These are phyloP conservation scores for Hydrotaea cyrtoneurina DNA, from an alignment of 2,888 invertebrate species.

Conservation along the genomic window DNA sequence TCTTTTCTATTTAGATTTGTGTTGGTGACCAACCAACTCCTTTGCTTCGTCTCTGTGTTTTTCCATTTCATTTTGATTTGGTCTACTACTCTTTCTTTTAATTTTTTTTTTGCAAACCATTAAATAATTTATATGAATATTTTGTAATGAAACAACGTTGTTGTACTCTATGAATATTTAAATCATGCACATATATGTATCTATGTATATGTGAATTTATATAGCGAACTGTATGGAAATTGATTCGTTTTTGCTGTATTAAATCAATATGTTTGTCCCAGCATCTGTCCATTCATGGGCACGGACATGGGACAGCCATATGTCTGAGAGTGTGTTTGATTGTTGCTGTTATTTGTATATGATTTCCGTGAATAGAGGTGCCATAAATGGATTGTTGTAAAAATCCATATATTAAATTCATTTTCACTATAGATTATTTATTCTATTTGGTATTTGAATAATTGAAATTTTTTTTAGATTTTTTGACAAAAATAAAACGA, in stretches of 20 bases:
- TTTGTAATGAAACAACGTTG: constrained; percentile 8
- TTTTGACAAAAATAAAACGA: too few relatives aligned
- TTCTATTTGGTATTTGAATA: constrained; percentile 30
- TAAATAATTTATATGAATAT: constrained; percentile 56
- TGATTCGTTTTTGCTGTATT: constrained; percentile 8
- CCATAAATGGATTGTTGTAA: constrained; percentile 34
- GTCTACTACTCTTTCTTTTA: constrained; percentile 29
- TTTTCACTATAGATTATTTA: constrained; percentile 10
- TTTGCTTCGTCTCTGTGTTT: not conserved
- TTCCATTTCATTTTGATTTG: constrained; percentile 44
- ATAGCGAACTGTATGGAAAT: not conserved
- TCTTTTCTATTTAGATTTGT: constrained; percentile 17
- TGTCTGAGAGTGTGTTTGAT: constrained; percentile 18
- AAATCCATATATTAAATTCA: constrained; percentile 35
- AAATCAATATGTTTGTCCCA: constrained; percentile 12
- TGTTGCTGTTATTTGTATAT: not conserved
- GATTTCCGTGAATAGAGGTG: constrained; percentile 19
- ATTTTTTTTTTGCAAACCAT: constrained; percentile 27
- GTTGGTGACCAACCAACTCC: not conserved
- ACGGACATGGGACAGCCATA: not conserved
- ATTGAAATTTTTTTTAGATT: constrained; percentile 27
- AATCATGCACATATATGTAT: constrained; percentile 3
- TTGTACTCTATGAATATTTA: constrained; percentile 26
- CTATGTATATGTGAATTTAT: not conserved
- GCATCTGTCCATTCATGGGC: not conserved